Evolutionary conservation across 2,888 invertebrate species (phyloP).

Genomic region (Andrena camellia): DNA sequence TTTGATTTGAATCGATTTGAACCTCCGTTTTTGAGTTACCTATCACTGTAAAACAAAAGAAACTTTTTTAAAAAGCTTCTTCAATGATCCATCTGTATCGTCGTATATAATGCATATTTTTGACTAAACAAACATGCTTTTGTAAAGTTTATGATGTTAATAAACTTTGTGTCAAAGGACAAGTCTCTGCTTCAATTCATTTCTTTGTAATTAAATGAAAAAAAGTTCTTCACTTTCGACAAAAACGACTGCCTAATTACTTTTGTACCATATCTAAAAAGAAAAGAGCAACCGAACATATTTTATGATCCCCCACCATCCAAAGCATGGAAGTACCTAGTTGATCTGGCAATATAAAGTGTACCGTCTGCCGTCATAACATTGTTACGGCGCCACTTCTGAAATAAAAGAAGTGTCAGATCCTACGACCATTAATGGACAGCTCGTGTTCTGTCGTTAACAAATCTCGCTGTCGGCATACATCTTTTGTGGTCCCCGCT

Average conservation of each 20-base stretch:
- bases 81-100: too few species aligned
- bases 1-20: too few species aligned
- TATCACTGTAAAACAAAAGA: too few species aligned
- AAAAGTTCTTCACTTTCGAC: too few species aligned
- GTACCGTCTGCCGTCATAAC: constrained; percentile 38
- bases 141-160: too few species aligned
- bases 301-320: background rate
- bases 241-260: background rate
- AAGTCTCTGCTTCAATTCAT: too few species aligned
- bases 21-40: too few species aligned
- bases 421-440: constrained; percentile 69
- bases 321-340: background rate
- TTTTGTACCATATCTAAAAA: background rate
- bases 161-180: too few species aligned
- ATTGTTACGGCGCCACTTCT: constrained; percentile 57
- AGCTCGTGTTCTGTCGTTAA: constrained; percentile 73
- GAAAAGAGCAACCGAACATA: background rate
- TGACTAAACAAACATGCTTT: too few species aligned
- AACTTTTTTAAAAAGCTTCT: too few species aligned
- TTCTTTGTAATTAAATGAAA: too few species aligned
- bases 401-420: constrained; percentile 64
- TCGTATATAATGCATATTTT: too few species aligned
- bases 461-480: constrained; percentile 53
- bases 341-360: constrained; percentile 10
- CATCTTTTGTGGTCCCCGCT: constrained; percentile 40